phyloP scores from a whole-genome alignment of 2,888 invertebrate species.

The Galeruca laticollis region DNA sequence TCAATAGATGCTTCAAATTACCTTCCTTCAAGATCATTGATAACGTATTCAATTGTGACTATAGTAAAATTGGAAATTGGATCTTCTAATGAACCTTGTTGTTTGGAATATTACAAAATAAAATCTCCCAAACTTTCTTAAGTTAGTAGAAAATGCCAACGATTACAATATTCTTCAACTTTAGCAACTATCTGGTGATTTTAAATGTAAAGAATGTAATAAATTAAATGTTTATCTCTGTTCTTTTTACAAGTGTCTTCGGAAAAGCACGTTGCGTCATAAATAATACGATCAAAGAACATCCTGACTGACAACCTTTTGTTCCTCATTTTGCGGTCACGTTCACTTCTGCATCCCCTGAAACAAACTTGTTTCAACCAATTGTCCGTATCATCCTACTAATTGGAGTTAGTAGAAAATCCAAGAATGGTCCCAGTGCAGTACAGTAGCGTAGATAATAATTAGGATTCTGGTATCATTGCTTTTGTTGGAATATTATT shows the following conservation, averaged over 20 bases:
- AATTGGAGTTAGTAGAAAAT: slow-evolving; percentile 57
- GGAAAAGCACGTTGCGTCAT: slow-evolving; percentile 25
- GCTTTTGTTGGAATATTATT: neutral
- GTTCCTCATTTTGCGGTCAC: slow-evolving; percentile 54
- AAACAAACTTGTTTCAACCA: slow-evolving; percentile 51
- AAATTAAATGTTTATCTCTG: slow-evolving; percentile 5
- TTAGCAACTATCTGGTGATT: neutral
- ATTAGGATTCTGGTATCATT: neutral
- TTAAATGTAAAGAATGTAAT: neutral
- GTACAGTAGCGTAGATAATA: slow-evolving; percentile 1
- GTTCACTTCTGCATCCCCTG: slow-evolving; percentile 49
- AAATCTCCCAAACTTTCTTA: no score
- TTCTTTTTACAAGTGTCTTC: neutral
- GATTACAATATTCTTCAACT: no score
- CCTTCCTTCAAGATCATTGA: no score
- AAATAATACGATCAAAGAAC: slow-evolving; percentile 38
- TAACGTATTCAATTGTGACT: no score
- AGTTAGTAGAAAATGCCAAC: no score
- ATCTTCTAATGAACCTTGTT: no score
- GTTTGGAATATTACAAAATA: no score
- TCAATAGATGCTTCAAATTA: no score
- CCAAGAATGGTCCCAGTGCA: slow-evolving; percentile 34
- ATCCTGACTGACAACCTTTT: slow-evolving; percentile 43
- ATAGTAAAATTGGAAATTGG: no score
- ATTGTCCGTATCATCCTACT: slow-evolving; percentile 55